Evolutionary conservation across 2,113 vertebrate species (phyloP).

Genomic region (Atherinomorus stipes): DNA sequence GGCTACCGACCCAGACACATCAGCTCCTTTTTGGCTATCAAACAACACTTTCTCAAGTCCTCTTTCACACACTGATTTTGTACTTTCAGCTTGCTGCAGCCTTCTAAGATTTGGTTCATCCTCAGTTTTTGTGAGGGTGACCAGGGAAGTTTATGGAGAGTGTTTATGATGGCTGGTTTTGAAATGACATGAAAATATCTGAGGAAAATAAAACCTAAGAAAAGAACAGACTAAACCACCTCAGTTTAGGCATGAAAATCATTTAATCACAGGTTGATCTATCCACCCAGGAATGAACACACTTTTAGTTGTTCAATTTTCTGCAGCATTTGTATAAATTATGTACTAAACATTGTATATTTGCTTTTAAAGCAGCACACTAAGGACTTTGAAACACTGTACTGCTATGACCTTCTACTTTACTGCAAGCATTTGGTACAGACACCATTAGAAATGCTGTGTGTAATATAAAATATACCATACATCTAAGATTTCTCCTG

Average conservation of each 20-base stretch:
- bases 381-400: too few relatives aligned
- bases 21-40: slow-evolving; percentile 60
- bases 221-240: neutral
- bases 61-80: slow-evolving; percentile 57
- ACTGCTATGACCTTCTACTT: too few relatives aligned
- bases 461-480: slow-evolving; percentile 18
- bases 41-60: slow-evolving; percentile 65
- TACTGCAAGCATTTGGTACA: neutral
- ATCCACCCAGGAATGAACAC: neutral
- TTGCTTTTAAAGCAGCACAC: too few relatives aligned
- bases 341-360: too few relatives aligned
- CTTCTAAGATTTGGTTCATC: slow-evolving; percentile 32
- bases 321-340: too few relatives aligned
- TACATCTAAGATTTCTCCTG: slow-evolving; percentile 24
- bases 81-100: slow-evolving; percentile 45
- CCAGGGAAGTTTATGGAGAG: slow-evolving; percentile 33
- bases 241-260: neutral
- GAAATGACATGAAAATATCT: too few relatives aligned
- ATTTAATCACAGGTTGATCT: neutral
- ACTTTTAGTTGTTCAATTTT: neutral
- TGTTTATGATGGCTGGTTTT: slow-evolving; percentile 3
- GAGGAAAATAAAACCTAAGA: neutral
- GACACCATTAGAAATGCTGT: neutral
- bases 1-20: slow-evolving; percentile 67
- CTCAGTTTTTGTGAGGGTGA: slow-evolving; percentile 45